phyloP scores from a whole-genome alignment of 1,140 invertebrate genomes.

The Zaprionus kolodkinae region DNA sequence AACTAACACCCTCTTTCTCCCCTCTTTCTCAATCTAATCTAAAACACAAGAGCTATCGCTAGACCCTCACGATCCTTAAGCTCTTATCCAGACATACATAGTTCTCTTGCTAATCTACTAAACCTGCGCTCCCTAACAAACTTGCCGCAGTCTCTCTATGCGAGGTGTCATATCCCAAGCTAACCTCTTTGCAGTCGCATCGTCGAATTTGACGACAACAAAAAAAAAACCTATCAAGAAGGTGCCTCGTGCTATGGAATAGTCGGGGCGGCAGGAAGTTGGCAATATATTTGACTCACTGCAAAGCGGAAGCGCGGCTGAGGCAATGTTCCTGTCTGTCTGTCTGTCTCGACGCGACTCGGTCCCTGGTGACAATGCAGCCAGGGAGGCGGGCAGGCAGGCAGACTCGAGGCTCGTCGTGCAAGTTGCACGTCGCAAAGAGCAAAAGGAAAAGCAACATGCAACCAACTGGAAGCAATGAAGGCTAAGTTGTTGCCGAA shows the following conservation, averaged over 20 bases:
- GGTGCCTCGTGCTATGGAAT: slow-evolving; percentile 39
- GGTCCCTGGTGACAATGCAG: slow-evolving; percentile 39
- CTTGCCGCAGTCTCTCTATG: not conserved
- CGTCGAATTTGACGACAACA: slow-evolving; percentile 33
- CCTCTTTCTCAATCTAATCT: too few species aligned
- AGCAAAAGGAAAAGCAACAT: slow-evolving; percentile 22
- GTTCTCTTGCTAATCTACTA: not conserved
- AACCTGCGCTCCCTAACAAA: not conserved
- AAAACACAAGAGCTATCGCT: not conserved
- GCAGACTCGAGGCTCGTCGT: not conserved
- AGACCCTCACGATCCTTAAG: not conserved
- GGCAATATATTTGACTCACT: slow-evolving; percentile 82
- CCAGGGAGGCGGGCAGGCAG: slow-evolving; percentile 14
- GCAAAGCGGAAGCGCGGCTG: slow-evolving; percentile 72
- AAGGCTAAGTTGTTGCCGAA: slow-evolving; percentile 78
- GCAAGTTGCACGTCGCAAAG: slow-evolving; percentile 30
- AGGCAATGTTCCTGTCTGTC: slow-evolving; percentile 47
- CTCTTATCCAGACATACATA: not conserved
- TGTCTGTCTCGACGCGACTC: not conserved
- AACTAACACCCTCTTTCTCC: too few species aligned
- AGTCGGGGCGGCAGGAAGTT: slow-evolving; percentile 70
- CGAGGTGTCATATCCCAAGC: not conserved
- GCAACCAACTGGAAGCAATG: slow-evolving; percentile 79
- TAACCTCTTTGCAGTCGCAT: slow-evolving; percentile 4
- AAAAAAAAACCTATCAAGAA: slow-evolving; percentile 45